Evolutionary conservation across 2,113 vertebrate species (phyloP).

Genomic region (Austrofundulus limnaeus): DNA sequence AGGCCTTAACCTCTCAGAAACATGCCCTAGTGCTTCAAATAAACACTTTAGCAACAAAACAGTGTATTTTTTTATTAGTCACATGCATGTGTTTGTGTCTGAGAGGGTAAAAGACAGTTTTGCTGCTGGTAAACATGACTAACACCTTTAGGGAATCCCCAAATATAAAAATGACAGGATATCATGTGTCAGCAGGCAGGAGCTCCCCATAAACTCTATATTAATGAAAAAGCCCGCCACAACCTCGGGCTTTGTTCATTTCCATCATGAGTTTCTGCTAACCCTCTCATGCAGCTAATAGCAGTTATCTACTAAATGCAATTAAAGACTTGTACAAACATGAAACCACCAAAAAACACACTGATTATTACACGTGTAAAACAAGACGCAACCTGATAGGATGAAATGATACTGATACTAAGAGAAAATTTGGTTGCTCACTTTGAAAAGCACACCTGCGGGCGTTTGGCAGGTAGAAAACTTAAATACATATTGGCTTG

Average conservation of each 20-base stretch:
- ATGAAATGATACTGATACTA: neutral
- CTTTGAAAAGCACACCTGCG: constrained; percentile 6
- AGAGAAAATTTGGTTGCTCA: neutral
- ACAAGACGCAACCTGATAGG: constrained; percentile 7
- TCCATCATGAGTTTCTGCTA: constrained; percentile 4
- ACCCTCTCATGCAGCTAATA: neutral
- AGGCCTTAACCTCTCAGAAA: constrained; percentile 37
- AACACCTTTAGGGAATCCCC: constrained; percentile 23
- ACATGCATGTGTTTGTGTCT: neutral
- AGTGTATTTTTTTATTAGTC: too few relatives aligned
- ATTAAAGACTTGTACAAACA: constrained; percentile 17
- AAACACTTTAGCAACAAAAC: constrained; percentile 28
- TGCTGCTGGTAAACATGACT: constrained; percentile 11
- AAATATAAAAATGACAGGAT: constrained; percentile 26
- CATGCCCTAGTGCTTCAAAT: constrained; percentile 49
- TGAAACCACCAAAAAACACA: constrained; percentile 11
- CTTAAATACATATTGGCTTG: constrained; percentile 6
- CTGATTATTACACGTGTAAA: constrained; percentile 11
- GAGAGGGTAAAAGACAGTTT: constrained; percentile 5
- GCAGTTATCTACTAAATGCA: neutral
- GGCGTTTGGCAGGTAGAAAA: constrained; percentile 18
- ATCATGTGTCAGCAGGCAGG: constrained; percentile 26
- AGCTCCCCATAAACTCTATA: neutral
- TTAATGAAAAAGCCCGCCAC: neutral
- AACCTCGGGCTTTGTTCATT: constrained; percentile 1